These are phyloP conservation scores for Sussaba pulchella DNA, from an alignment of 2,888 invertebrate species.

Conservation along the genomic window DNA sequence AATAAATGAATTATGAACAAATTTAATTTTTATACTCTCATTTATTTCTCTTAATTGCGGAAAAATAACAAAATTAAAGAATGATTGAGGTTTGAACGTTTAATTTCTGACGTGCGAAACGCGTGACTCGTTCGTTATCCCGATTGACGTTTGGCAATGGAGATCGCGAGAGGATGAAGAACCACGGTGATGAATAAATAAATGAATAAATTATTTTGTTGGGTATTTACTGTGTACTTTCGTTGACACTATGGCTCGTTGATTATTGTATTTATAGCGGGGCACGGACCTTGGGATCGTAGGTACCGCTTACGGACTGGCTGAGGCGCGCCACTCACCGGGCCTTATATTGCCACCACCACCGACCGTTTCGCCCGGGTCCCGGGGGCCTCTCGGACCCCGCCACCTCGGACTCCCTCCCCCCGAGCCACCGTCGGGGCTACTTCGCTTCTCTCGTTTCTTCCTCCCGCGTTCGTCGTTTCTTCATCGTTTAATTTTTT, in stretches of 20 bases:
- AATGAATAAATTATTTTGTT: slow-evolving; percentile 1
- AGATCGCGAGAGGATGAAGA: slow-evolving; percentile 34
- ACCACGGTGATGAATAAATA: slow-evolving; percentile 16
- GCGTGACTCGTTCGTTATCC: too few species aligned
- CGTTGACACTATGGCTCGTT: slow-evolving; percentile 54
- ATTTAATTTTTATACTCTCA: too few species aligned
- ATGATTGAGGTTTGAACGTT: too few species aligned
- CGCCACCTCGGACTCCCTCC: slow-evolving; percentile 16
- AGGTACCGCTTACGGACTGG: slow-evolving; percentile 83
- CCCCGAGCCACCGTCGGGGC: not conserved
- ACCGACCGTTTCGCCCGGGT: slow-evolving; percentile 83
- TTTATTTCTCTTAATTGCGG: too few species aligned
- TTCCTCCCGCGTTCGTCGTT: slow-evolving; percentile 40
- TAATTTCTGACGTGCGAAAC: too few species aligned
- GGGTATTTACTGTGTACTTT: slow-evolving; percentile 45
- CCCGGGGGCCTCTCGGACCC: slow-evolving; percentile 21
- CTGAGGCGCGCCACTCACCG: slow-evolving; percentile 79
- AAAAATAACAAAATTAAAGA: not conserved
- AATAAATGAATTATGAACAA: too few species aligned
- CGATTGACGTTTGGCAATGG: not conserved
- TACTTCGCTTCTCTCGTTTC: slow-evolving; percentile 24
- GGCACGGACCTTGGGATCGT: slow-evolving; percentile 79
- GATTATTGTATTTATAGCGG: slow-evolving; percentile 61
- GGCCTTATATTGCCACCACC: slow-evolving; percentile 84
- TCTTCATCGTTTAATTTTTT: too few species aligned